phyloP scores from a whole-genome alignment of 2,113 vertebrate species.

The Fulmarus glacialis region DNA sequence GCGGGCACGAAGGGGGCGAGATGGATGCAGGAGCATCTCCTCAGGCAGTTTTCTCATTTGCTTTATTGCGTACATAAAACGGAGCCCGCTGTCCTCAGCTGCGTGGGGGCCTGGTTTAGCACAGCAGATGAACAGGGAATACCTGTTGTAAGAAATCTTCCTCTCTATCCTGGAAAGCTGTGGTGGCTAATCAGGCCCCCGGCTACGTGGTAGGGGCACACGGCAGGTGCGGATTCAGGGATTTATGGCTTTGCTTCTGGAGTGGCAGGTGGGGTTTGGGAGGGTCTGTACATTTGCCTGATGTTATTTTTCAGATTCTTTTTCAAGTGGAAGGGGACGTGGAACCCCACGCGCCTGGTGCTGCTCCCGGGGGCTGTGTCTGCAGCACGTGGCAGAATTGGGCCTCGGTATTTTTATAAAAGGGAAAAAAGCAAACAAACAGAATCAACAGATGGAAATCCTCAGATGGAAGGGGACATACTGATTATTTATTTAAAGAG shows the following conservation, averaged over 20 bases:
- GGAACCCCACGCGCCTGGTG: accelerated
- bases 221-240: background rate
- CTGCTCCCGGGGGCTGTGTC: background rate
- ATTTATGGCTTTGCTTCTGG: background rate
- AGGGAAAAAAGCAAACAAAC: slow-evolving; percentile 15
- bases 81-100: background rate
- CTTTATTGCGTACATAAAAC: accelerated
- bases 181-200: no score
- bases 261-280: background rate
- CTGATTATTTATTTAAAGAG: slow-evolving; percentile 52
- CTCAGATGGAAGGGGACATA: slow-evolving; percentile 13
- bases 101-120: accelerated
- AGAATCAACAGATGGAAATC: slow-evolving; percentile 31
- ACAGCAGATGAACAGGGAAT: background rate
- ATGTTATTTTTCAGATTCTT: background rate
- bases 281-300: background rate
- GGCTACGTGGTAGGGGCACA: background rate
- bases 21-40: background rate
- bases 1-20: background rate
- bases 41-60: background rate
- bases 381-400: background rate
- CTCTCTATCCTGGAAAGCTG: background rate
- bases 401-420: background rate
- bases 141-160: background rate
- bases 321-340: background rate